phyloP scores from a whole-genome alignment of 2,888 invertebrate genomes.

The Ommatoiulus sabulosus region DNA sequence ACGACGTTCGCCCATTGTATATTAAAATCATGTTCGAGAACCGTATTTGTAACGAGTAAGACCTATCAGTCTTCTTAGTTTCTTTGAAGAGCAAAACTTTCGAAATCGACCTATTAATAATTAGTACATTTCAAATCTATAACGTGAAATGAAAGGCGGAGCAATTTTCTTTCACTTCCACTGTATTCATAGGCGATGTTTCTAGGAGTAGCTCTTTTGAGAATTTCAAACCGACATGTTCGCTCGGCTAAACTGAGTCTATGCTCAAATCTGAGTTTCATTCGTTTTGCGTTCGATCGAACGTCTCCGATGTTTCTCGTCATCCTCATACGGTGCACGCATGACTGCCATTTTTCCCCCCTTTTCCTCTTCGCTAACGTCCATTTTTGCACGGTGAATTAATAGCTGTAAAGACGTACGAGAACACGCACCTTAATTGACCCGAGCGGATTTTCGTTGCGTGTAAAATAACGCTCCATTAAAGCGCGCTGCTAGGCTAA shows the following conservation, averaged over 20 bases:
- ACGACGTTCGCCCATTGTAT: too few species aligned
- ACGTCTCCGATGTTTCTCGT: not conserved
- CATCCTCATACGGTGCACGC: not conserved
- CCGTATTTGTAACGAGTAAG: too few species aligned
- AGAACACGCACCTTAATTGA: constrained; percentile 34
- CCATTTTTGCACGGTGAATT: constrained; percentile 27
- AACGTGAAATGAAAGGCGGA: too few species aligned
- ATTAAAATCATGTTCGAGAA: too few species aligned
- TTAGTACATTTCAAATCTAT: too few species aligned
- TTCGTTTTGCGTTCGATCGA: not conserved
- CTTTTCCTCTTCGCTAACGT: constrained; percentile 20
- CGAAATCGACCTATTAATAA: too few species aligned
- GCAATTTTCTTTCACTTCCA: too few species aligned
- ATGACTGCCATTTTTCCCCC: constrained; percentile 5
- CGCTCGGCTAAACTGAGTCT: not conserved
- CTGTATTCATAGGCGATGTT: too few species aligned
- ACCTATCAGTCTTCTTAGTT: too few species aligned
- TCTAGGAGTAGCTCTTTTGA: too few species aligned
- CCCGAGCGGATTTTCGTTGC: constrained; percentile 28
- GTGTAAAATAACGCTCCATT: constrained; percentile 34
- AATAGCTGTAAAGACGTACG: constrained; percentile 34
- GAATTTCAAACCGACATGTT: too few species aligned
- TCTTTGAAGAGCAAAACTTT: too few species aligned
- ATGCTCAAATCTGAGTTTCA: not conserved
- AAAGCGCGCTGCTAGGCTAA: constrained; percentile 28